These are phyloP conservation scores for Synergus laeviventris DNA, from an alignment of 2,888 invertebrate genomes.

Conservation along the genomic window DNA sequence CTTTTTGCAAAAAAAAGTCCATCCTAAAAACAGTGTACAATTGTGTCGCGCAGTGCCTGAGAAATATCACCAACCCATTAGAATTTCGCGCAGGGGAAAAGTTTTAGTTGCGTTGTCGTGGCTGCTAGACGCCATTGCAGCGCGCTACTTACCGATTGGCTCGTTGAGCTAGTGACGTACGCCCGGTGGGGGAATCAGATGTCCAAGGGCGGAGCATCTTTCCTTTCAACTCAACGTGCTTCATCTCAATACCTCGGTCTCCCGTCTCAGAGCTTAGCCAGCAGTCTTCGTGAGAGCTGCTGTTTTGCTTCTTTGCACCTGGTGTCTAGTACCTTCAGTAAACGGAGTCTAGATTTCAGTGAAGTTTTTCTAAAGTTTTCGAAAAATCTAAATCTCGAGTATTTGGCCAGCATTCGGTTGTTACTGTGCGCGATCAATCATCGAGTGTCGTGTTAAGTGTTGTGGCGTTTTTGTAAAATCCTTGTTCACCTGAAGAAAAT, in stretches of 20 bases:
- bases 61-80: neutral
- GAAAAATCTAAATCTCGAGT: too few species aligned
- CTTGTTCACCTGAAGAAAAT: neutral
- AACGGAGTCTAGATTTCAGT: neutral
- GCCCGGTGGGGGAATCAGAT: neutral
- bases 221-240: neutral
- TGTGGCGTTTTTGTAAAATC: neutral
- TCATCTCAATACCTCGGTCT: neutral
- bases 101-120: neutral
- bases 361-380: neutral
- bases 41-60: neutral
- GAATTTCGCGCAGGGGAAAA: neutral
- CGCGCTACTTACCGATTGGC: constrained; percentile 3
- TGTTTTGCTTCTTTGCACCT: neutral
- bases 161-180: neutral
- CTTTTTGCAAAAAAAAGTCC: neutral
- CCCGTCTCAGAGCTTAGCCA: neutral
- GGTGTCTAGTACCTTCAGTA: neutral
- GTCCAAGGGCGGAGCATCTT: constrained; percentile 3
- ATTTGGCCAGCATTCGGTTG: neutral
- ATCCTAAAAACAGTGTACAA: neutral
- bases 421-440: neutral
- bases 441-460: constrained; percentile 13
- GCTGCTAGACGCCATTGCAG: constrained; percentile 31
- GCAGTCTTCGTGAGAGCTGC: constrained; percentile 2